A percentile compares a stretch with the other conserved stretches of the same genome.
Evolutionary conservation across 2,888 invertebrate species (phyloP).

Genomic region (Harmothoe impar): DNA sequence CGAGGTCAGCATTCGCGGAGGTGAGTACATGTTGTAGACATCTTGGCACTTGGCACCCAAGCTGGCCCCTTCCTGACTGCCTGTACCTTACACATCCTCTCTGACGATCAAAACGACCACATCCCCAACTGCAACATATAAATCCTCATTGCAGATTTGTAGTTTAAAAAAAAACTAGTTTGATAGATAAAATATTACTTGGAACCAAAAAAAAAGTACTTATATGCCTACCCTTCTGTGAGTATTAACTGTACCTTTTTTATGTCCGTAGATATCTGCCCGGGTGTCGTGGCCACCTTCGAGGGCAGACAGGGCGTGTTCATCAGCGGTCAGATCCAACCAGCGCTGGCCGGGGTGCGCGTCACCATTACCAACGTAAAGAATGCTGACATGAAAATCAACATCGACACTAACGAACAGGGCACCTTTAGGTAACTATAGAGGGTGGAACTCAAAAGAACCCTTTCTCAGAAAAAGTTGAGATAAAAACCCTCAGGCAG

Average conservation of each 20-base stretch:
- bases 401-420: constrained; percentile 86
- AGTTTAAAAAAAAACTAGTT: no score
- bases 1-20: constrained; percentile 86
- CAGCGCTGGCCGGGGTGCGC: constrained; percentile 84
- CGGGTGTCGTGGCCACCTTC: constrained; percentile 77
- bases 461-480: not conserved
- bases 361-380: constrained; percentile 81
- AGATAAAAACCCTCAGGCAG: not conserved
- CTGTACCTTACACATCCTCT: no score
- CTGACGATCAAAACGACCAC: no score
- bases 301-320: constrained; percentile 80
- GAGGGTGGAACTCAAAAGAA: no score
- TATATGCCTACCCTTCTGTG: no score
- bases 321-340: constrained; percentile 87
- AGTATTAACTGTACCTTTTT: no score
- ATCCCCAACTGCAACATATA: no score
- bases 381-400: constrained; percentile 73
- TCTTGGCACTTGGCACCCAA: not conserved
- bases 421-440: constrained; percentile 87
- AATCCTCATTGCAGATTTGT: no score
- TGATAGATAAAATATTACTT: no score
- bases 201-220: no score
- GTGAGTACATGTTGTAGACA: constrained; percentile 74
- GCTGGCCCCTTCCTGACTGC: no score
- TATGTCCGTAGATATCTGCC: constrained; percentile 60